phyloP scores from a whole-genome alignment of 2,888 invertebrate genomes.

The Apodemia hepburni region DNA sequence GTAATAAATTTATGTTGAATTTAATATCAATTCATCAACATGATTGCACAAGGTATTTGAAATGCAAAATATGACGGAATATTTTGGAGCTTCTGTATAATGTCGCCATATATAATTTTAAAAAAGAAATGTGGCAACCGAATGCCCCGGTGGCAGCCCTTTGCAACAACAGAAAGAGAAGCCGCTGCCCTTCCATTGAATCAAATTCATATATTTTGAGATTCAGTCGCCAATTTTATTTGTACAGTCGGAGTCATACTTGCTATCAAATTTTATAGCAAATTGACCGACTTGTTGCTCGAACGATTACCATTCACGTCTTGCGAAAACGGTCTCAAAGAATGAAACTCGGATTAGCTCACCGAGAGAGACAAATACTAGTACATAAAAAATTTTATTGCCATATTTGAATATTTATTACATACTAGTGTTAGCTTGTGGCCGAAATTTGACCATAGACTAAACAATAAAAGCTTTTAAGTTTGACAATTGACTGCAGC shows the following conservation, averaged over 20 bases:
- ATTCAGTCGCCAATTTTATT: constrained; percentile 79
- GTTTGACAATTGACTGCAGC: no score
- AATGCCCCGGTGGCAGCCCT: constrained; percentile 76
- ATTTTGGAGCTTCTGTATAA: constrained; percentile 54
- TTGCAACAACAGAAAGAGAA: constrained; percentile 69
- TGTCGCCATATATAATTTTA: constrained; percentile 62
- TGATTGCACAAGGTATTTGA: constrained; percentile 26
- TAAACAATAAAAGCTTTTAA: no score
- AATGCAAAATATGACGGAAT: constrained; percentile 56
- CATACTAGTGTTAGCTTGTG: no score
- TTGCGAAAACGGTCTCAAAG: not conserved
- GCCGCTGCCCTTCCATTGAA: constrained; percentile 80
- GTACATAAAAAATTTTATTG: no score
- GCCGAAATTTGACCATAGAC: no score
- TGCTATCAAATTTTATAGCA: not conserved
- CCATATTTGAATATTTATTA: no score
- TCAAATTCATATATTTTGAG: constrained; percentile 81
- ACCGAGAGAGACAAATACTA: no score
- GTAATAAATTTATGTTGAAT: constrained; percentile 5
- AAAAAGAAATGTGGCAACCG: constrained; percentile 52
- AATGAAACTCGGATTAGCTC: no score
- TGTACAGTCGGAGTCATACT: constrained; percentile 49
- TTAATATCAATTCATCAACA: constrained; percentile 16
- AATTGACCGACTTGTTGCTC: not conserved
- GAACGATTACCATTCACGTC: no score